Base-by-base conservation (phyloP, 1,140 invertebrate genomes). In the Galleria mellonella region DNA sequence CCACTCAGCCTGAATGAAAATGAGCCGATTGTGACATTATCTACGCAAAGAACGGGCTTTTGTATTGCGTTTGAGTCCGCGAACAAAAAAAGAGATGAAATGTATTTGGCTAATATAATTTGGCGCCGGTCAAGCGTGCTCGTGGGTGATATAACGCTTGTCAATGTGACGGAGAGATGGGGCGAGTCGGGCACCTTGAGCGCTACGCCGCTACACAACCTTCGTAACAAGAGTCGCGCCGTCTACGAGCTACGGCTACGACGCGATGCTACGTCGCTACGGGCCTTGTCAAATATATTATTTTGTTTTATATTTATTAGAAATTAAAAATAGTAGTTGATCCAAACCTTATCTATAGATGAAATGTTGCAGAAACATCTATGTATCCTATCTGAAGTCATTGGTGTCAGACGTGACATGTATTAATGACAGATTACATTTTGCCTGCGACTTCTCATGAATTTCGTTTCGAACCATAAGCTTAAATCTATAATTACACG, bases 61-160 rank as follows among this genome's bases (percentile, higher is more conserved):
- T 37, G 35, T 37, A 15, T 37, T 4, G 6, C 14, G 11, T 4
- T 9, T 15, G 35, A 9, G 35, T 37, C 35, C 15, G 9, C 12
- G 1, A n/a, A 37, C 6, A 23, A 23, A 37, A 17, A 37, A 37
- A 35, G 15, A 37, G 13, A 35, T 10, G 17, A 17, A 15, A 37
- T 37, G 14, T 37, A 17, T 37, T 37, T n/a, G 13, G 7, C 15
- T 37, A 37, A 37, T 37, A 23, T 37, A 37, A 13, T 17, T 37
- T 30, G 47, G 27, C 49, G 47, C 56, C 55, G 63, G 66, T 72
- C 66, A 60, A 47, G 49, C 53, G 43, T 30, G 44, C 42, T 60
- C 47, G 51, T 63, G 55, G 48, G 52, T 58, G 63, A 61, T 77
- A 61, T 51, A 51, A 77, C 74, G 69, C 71, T 72, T 47, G 40